Conservation (phyloP, 2,113 vertebrate genomes). For the Mesoclemmys tuberculata region DNA sequence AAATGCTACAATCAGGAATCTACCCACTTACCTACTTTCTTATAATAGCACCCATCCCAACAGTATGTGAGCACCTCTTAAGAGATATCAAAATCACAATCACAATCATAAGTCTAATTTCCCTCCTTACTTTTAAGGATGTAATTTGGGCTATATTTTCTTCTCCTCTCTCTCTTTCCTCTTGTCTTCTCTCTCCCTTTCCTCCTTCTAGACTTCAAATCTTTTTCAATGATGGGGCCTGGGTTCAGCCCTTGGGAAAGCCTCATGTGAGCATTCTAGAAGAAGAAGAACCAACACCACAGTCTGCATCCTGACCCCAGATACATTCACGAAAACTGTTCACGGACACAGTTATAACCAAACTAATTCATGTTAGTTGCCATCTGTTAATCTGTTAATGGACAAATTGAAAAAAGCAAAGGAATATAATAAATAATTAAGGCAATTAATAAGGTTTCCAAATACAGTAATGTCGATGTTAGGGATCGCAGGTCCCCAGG, state of each 20-base stretch:
- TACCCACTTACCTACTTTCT: neutral
- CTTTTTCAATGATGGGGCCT: neutral
- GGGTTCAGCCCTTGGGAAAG: neutral
- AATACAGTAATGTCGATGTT: neutral
- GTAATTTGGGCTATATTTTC: neutral
- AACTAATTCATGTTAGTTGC: rapidly evolving
- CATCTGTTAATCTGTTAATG: neutral
- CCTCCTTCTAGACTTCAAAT: neutral
- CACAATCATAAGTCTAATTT: neutral
- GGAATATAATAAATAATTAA: neutral
- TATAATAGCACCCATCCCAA: neutral
- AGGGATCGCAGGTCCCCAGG: neutral
- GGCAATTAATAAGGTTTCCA: neutral
- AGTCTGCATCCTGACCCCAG: rapidly evolving
- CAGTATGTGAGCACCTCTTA: neutral
- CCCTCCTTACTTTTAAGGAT: neutral
- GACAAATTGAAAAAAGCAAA: neutral
- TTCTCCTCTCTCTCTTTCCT: neutral
- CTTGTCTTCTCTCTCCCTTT: neutral
- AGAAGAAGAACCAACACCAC: neutral
- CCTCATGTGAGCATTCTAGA: neutral
- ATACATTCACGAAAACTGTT: neutral
- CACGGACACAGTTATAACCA: neutral
- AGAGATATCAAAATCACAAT: neutral
- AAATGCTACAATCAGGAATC: neutral